Evolutionary conservation across 1,140 invertebrate species (phyloP).

Genomic region (Bactericera cockerelli): DNA sequence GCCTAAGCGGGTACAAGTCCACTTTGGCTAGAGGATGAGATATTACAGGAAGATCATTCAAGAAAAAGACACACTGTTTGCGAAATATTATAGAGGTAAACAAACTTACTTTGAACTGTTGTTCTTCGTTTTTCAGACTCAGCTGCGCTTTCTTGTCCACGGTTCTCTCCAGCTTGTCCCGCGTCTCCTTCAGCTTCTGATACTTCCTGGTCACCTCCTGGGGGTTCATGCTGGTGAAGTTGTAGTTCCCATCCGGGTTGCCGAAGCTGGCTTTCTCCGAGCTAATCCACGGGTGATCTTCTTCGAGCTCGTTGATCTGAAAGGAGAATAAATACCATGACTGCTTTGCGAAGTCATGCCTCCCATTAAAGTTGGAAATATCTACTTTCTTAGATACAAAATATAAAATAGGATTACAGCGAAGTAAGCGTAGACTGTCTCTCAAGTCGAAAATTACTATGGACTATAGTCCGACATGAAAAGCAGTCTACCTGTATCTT

Average conservation of each 20-base stretch:
- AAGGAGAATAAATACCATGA: conserved; percentile 15
- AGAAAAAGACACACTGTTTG: no score
- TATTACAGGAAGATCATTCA: no score
- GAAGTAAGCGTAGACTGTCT: no score
- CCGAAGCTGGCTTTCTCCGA: conserved; percentile 67
- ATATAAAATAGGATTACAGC: no score
- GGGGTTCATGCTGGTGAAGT: conserved; percentile 39
- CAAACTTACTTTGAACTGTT: conserved; percentile 45
- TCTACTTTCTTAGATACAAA: background rate
- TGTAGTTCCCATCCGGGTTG: conserved; percentile 35
- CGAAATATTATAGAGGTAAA: no score
- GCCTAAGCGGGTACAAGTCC: no score
- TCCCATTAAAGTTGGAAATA: conserved; percentile 10
- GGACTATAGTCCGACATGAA: no score
- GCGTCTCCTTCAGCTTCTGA: conserved; percentile 46
- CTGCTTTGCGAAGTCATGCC: background rate
- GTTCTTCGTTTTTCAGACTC: conserved; percentile 70
- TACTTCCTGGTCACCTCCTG: conserved; percentile 38
- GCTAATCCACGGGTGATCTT: conserved; percentile 58
- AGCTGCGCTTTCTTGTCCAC: conserved; percentile 77
- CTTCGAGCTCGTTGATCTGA: conserved; percentile 35
- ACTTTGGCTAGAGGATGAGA: no score
- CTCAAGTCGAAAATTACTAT: no score
- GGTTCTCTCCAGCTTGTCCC: conserved; percentile 55
- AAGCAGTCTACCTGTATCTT: no score